phyloP scores from a whole-genome alignment of 2,797 vertebrate species.

The Zenarchopterus dispar region DNA sequence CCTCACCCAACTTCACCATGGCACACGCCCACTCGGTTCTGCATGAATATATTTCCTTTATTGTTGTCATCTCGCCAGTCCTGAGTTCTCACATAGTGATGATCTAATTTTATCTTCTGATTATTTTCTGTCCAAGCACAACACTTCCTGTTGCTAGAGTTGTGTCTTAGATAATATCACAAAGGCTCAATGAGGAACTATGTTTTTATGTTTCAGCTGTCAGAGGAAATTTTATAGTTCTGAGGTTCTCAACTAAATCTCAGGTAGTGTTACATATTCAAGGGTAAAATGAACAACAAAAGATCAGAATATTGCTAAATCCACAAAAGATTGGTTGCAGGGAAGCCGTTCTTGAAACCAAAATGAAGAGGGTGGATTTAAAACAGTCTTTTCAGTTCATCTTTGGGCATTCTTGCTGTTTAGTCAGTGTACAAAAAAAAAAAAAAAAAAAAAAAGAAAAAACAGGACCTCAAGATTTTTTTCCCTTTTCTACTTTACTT shows the following conservation, averaged over 20 bases:
- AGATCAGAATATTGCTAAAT: too few relatives aligned
- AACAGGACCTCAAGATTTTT: too few relatives aligned
- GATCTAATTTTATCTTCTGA: conserved; percentile 43
- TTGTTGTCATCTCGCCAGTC: conserved; percentile 55
- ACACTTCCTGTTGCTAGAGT: conserved; percentile 11
- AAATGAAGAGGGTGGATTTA: too few relatives aligned
- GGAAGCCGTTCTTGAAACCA: too few relatives aligned
- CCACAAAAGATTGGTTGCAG: too few relatives aligned
- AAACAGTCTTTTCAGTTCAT: too few relatives aligned
- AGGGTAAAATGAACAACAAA: background rate
- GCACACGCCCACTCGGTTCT: background rate
- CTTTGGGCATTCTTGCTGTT: too few relatives aligned
- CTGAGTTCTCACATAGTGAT: conserved; percentile 44
- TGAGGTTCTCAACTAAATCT: too few relatives aligned
- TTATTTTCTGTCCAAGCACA: conserved; percentile 27
- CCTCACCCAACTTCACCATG: background rate
- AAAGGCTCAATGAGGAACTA: background rate
- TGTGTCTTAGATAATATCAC: background rate
- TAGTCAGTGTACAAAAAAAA: too few relatives aligned
- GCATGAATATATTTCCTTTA: conserved; percentile 60
- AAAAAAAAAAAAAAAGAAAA: too few relatives aligned
- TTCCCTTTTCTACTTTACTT: too few relatives aligned
- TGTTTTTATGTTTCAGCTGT: conserved; percentile 7
- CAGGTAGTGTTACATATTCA: too few relatives aligned
- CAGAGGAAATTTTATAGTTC: background rate